A percentile compares a stretch with the other conserved stretches of the same genome.
These are phyloP conservation scores for Tamandua tetradactyla DNA, from an alignment of 2,797 vertebrate genomes.

Conservation along the genomic window DNA sequence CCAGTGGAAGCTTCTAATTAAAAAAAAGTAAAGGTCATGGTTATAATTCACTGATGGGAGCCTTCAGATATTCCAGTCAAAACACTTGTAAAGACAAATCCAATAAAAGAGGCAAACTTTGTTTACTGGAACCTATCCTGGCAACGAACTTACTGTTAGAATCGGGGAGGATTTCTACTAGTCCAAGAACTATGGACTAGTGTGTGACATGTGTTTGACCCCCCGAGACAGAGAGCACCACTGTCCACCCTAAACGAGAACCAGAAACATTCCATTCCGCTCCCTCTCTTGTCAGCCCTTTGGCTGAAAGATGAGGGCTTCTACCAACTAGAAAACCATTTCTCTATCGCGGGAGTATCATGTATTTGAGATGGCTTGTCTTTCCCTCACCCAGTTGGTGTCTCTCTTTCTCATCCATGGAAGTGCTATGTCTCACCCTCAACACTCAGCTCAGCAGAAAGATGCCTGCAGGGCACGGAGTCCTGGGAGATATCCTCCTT, in stretches of 20 bases:
- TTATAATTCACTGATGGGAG: background rate
- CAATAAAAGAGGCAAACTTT: background rate
- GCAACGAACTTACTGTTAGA: background rate
- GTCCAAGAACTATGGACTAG: background rate
- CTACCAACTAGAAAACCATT: background rate
- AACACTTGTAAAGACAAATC: background rate
- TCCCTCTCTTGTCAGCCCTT: too few species aligned
- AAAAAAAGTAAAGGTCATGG: conserved; percentile 57
- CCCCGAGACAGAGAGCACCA: background rate
- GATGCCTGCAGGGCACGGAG: background rate
- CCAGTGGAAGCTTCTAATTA: conserved; percentile 2
- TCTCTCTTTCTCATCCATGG: background rate
- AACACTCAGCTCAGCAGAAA: background rate
- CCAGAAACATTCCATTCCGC: too few species aligned
- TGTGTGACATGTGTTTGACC: background rate
- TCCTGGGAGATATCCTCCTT: background rate
- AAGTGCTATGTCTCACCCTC: background rate
- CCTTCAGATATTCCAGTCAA: background rate
- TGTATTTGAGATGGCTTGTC: background rate
- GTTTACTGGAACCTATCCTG: background rate
- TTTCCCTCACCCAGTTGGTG: background rate
- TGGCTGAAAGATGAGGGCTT: background rate
- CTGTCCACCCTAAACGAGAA: background rate
- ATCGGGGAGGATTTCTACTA: background rate
- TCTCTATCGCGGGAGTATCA: background rate